Percentiles rank a stretch among this genome's conserved stretches.
Conservation (phyloP, 1,140 invertebrate species). For the Calosoma granatense region DNA sequence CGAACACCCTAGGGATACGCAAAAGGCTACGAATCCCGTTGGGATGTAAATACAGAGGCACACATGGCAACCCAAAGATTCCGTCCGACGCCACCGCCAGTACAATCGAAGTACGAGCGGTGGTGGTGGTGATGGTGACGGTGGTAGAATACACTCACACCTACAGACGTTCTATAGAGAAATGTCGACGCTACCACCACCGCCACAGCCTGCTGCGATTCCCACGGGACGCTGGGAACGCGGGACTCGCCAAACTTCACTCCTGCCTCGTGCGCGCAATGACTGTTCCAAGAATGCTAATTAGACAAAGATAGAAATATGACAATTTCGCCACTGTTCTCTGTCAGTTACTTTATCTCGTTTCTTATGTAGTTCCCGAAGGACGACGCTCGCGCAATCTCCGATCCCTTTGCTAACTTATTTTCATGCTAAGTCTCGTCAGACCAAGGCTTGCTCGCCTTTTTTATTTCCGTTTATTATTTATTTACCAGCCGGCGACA, state of each 20-base stretch:
- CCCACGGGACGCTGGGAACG: neutral
- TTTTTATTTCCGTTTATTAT: constrained; percentile 23
- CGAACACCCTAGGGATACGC: neutral
- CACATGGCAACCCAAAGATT: neutral
- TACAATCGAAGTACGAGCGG: too few species aligned
- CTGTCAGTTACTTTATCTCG: constrained; percentile 26
- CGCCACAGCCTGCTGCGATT: neutral
- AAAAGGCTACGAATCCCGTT: neutral
- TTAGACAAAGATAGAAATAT: constrained; percentile 27
- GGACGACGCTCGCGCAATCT: constrained; percentile 22
- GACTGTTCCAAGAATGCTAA: constrained; percentile 28
- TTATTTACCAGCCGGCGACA: constrained; percentile 18
- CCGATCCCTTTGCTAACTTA: constrained; percentile 26
- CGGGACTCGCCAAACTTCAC: neutral
- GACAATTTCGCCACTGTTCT: constrained; percentile 23
- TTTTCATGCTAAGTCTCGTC: constrained; percentile 25
- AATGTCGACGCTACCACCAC: neutral
- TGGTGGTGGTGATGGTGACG: too few species aligned
- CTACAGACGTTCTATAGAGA: too few species aligned
- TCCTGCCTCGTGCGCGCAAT: constrained; percentile 17
- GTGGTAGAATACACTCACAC: neutral
- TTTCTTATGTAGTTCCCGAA: constrained; percentile 26
- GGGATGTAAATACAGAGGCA: neutral
- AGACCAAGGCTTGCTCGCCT: constrained; percentile 14
- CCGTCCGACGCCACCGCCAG: too few species aligned